phyloP scores from a whole-genome alignment of 2,113 vertebrate genomes.

The Cyrtonyx montezumae region DNA sequence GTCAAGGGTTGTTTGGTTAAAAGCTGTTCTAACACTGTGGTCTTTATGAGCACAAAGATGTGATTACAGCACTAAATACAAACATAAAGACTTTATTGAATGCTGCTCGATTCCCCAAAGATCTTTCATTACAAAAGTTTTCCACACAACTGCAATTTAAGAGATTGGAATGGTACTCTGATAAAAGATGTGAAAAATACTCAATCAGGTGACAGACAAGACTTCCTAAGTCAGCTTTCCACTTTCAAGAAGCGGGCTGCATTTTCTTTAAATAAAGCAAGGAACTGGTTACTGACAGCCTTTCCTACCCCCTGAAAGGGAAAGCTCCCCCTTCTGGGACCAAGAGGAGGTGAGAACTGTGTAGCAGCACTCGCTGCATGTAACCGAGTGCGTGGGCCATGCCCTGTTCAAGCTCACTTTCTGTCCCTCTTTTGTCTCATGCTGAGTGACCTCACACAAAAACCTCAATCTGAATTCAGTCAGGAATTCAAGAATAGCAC shows the following conservation, averaged over 20 bases:
- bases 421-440: conserved; percentile 4
- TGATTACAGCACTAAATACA: conserved; percentile 84
- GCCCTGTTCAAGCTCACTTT: background rate
- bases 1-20: background rate
- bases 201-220: conserved; percentile 76
- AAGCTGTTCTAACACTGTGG: background rate
- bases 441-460: background rate
- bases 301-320: background rate
- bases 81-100: conserved; percentile 97
- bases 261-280: conserved; percentile 74
- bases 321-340: background rate
- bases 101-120: conserved; percentile 88
- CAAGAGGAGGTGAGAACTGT: background rate
- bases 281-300: conserved; percentile 27
- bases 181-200: conserved; percentile 84
- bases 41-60: conserved; percentile 41
- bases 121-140: conserved; percentile 91
- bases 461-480: background rate
- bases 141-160: conserved; percentile 83
- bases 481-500: conserved; percentile 31
- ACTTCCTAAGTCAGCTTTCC: conserved; percentile 61
- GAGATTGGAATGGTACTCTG: conserved; percentile 93
- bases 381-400: rapidly evolving
- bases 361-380: background rate
- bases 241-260: conserved; percentile 56